Evolutionary conservation across 2,888 invertebrate species (phyloP).

Genomic region (Drosophila hamatofila): DNA sequence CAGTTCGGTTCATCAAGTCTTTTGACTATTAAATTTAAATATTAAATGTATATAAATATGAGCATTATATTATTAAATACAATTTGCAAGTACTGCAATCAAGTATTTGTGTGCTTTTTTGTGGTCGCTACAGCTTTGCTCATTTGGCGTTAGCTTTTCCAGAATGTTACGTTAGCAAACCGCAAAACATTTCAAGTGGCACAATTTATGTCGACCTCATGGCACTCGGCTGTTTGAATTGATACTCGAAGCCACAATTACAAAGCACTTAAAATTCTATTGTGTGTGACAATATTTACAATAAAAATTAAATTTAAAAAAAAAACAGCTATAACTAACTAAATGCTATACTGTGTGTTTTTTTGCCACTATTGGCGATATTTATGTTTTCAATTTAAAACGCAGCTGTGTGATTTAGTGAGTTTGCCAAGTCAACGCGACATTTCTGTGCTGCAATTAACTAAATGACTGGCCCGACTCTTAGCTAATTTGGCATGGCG

Average conservation of each 20-base stretch:
- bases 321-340: background rate
- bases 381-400: conserved; percentile 65
- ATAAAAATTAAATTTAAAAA: background rate
- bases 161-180: background rate
- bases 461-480: conserved; percentile 77
- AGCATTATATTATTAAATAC: background rate
- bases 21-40: background rate
- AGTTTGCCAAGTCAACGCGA: conserved; percentile 45
- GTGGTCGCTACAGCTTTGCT: background rate
- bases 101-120: background rate
- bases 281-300: conserved; percentile 13
- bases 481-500: conserved; percentile 83
- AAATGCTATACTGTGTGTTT: background rate
- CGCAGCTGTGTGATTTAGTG: conserved; percentile 58
- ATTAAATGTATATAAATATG: background rate
- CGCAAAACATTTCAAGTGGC: conserved; percentile 3
- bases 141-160: background rate
- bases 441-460: conserved; percentile 76
- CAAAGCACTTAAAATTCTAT: conserved; percentile 34
- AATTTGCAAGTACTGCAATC: background rate
- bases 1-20: background rate
- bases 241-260: conserved; percentile 26
- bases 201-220: background rate
- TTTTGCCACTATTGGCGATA: conserved; percentile 22
- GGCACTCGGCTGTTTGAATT: conserved; percentile 1